Evolutionary conservation across 2,888 invertebrate species (phyloP), one percentile per base, ranked within the genome.

Genomic region (Bembecia ichneumoniformis): DNA sequence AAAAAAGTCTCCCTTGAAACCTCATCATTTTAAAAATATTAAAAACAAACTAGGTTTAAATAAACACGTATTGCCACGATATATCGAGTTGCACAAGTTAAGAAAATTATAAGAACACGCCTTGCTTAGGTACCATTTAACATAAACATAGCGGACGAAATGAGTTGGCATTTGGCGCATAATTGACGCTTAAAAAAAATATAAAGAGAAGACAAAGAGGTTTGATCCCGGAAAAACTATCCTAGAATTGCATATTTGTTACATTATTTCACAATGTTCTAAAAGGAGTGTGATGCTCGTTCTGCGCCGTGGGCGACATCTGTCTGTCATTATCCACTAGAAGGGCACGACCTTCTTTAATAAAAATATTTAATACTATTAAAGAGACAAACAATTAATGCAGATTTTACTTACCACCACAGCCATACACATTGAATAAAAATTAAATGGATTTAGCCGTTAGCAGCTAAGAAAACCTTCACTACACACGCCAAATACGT

Each of bases 341-440:
- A 17, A 74, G 75, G 75, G 68, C 73, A 71, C 71, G 79, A 79
- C 83, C 82, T 81, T 72, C 65, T 10, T 51, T 51, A 51, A 52
- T 16, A 46, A 36, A 17, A 20, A 28, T 28, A 36, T 28, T 13
- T 14, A 47, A 50, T 47, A 35, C 16, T 47, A 40, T n/a, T 48
- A 48, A 47, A 45, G 15, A 48, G 40, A 53, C 54, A 51, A 47
- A 43, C n/a, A 48, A 55, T 49, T 48, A 46, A 62, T 51, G 54
- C 52, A 54, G 54, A 43, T 51, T 52, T 54, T 46, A 90, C 93
- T 91, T 87, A 93, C 93, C 92, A 90, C 91, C 92, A 92, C 92
- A 92, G 92, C 93, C 93, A 93, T 93, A 93, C 93, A 93, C 93
- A 93, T 93, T 92, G 90, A 91, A 90, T 90, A 80, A 79, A 73